These are phyloP conservation scores for Periphyllus acericola DNA, from an alignment of 2,888 invertebrate species.

Conservation along the genomic window DNA sequence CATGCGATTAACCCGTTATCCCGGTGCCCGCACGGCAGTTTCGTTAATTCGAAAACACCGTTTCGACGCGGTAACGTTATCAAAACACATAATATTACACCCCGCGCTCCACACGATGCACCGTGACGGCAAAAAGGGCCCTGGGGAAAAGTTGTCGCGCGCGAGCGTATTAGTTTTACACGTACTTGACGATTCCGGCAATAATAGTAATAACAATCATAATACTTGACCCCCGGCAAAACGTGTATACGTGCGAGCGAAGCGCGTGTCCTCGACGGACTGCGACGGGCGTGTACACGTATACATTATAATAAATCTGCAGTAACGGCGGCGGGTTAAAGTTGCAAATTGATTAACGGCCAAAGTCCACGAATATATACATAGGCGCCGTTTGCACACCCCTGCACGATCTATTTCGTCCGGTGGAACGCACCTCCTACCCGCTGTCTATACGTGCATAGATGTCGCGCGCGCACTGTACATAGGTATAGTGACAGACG, in stretches of 20 bases:
- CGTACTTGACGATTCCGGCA: background rate
- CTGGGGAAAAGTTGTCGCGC: background rate
- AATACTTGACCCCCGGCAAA: background rate
- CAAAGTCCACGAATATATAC: conserved; percentile 13
- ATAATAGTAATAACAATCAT: background rate
- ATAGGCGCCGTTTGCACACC: background rate
- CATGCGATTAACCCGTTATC: background rate
- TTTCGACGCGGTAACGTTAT: background rate
- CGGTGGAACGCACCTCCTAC: background rate
- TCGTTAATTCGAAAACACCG: background rate
- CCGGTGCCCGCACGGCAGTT: background rate
- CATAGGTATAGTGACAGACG: background rate
- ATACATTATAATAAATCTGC: conserved; percentile 31
- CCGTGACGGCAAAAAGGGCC: background rate
- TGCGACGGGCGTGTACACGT: background rate
- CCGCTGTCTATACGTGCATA: background rate
- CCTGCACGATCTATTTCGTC: background rate
- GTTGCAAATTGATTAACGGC: conserved; percentile 58
- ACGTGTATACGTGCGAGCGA: background rate
- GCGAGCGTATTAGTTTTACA: background rate
- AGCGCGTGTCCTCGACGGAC: background rate
- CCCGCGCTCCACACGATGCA: background rate
- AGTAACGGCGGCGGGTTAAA: conserved; percentile 6
- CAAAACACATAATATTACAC: background rate
- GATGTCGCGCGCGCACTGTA: background rate